Base-by-base conservation (phyloP, 2,888 invertebrate species). In the Amphipoea oculea region DNA sequence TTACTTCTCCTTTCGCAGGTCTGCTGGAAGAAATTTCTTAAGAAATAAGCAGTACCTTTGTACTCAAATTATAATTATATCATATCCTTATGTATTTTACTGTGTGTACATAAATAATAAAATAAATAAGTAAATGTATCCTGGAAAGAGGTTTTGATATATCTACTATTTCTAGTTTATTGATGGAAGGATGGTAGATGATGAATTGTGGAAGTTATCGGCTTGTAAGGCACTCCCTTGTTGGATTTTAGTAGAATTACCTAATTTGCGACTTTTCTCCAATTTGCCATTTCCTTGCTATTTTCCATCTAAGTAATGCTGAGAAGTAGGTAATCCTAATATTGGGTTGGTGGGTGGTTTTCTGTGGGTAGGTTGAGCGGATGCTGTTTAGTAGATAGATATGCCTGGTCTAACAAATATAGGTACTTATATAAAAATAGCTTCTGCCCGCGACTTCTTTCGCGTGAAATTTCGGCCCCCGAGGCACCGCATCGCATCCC, bases 171-270 rank as follows among this genome's bases (percentile, higher is more conserved):
- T 4, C 12, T 1, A 12, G 66, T 12, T 71, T 45, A 20, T 29
- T 29, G 20, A 1, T 72, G 20, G 14, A 66, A 45, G 1, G 2
- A 45, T 68, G 9, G 1, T 67, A 4, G 7, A 72, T 42, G 1
- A 57, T 12, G 48, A 63, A 29, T 63, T 17, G 1, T 17, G 12
- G 86, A 93, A 95, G 92, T 94, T 94, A 94, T 94, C 93, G 92
- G 92, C 90, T 91, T 90, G 89, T 90, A 79, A 69, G 68, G 11
- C 42, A 54, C 51, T 76, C 54, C 74, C 70, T 36, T 57, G 45
- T 7, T 51, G 36, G n/a, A 20, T 65, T 74, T 62, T 45, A n/a
- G 14, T 57, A 7, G 6, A 40, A 45, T 54, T 29, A 29, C 29
- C 29, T 45, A 1, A 5, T 42, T 12, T 11, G 9, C 14, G 36